Base-by-base conservation (phyloP, 2,113 vertebrate genomes). In the Rana temporaria region DNA sequence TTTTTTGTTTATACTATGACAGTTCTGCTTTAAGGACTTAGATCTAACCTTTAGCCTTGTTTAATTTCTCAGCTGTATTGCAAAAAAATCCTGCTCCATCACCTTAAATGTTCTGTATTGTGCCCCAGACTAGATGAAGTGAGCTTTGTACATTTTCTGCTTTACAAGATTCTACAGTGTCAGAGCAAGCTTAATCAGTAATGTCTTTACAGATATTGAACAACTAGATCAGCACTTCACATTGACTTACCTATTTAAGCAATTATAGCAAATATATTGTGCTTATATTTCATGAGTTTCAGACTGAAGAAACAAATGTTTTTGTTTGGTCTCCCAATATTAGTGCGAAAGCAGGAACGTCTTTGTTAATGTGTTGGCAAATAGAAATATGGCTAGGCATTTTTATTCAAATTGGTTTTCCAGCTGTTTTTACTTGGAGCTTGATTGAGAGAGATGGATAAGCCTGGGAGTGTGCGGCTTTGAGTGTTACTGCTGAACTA, bases 331-430 rank as follows among this genome's bases (percentile, higher is more conserved):
- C n/a, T 71, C 38, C 34, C 59, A 32, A 30, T 64, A 67, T 34
- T 38, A 72, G 57, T 26, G 20, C 1, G 18, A 22, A 72, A 32
- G 26, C 42, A 57, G 42, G 53, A 55, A 63, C 60, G n/a, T 81
- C 24, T 53, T 64, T 34, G 60, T 60, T 81, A 64, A 81, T 73
- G 59, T 65, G 60, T n/a, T 24, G 32, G 26, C 60, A 63, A 73
- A 81, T 73, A 81, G 68, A 73, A 72, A 72, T 64, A 73, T 30
- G 26, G 53, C 19, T 79, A 81, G 52, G 65, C 79, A 65, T 81
- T 72, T 70, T 81, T 73, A 81, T 81, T 72, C 4, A 72, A 55
- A 73, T 81, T 73, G 79, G 18, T 55, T 81, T 73, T 64, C 68
- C 38, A 73, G 38, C 30, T 81, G 79, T 73, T 81, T 81, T 81